These are phyloP conservation scores for Drosophila subobscura DNA, from an alignment of 1,140 invertebrate genomes.

Conservation along the genomic window DNA sequence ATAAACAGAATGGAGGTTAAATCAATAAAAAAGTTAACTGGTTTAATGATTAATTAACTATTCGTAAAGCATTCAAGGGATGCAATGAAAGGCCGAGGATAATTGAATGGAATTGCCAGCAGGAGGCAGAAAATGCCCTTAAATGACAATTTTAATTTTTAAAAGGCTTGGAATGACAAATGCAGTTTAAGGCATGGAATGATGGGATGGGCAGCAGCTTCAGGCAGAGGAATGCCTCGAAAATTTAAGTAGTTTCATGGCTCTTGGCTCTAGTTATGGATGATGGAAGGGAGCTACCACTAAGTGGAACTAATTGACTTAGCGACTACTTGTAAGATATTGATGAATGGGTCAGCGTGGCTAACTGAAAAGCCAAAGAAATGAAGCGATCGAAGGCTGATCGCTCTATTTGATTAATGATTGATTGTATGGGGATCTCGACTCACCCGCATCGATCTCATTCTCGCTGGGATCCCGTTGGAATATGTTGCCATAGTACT, in stretches of 20 bases:
- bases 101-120: background rate
- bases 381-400: slow-evolving; percentile 6
- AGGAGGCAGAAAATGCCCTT: slow-evolving; percentile 6
- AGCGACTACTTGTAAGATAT: slow-evolving; percentile 34
- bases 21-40: no score
- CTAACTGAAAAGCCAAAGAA: slow-evolving; percentile 23
- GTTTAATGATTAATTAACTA: no score
- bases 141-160: slow-evolving; percentile 8
- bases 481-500: slow-evolving; percentile 83
- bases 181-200: slow-evolving; percentile 15
- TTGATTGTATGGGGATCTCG: slow-evolving; percentile 10
- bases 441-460: slow-evolving; percentile 79
- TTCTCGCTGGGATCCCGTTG: slow-evolving; percentile 80
- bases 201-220: slow-evolving; percentile 18
- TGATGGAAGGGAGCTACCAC: slow-evolving; percentile 16
- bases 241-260: slow-evolving; percentile 23
- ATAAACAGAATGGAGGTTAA: no score
- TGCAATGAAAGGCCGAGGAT: background rate
- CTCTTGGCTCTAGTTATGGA: background rate
- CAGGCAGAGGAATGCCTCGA: slow-evolving; percentile 1
- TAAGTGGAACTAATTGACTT: slow-evolving; percentile 25
- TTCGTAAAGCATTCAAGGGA: no score
- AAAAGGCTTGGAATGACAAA: slow-evolving; percentile 16
- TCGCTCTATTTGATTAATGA: slow-evolving; percentile 31
- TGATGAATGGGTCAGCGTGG: slow-evolving; percentile 35